Evolutionary conservation across 2,797 vertebrate genomes (phyloP), one percentile per base, ranked within the genome.

Genomic region (Cirrhinus molitorella): DNA sequence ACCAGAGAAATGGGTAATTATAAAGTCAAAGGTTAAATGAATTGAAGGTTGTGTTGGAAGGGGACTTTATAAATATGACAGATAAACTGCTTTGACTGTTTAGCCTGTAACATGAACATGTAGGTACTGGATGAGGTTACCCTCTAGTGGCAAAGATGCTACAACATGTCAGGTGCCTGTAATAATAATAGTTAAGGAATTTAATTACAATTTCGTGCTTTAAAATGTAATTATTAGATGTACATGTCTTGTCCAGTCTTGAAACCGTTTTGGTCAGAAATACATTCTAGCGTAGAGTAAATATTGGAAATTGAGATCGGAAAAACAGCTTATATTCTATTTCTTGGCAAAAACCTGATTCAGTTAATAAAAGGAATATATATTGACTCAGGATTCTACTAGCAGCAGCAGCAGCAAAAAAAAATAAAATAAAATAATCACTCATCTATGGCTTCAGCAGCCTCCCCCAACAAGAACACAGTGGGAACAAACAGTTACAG

Each of bases 111-210:
- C 25, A 45, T 59, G 37, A 47, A 31, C 31, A 34, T 53, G 57
- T 14, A 13, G 55, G 23, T 59, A 25, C 57, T 59, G 23, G 19
- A 40, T 55, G 77, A 85, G 28, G 43, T 28, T 40, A 37, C 65
- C 65, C 63, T 71, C 72, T 82, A 72, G 79, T 9, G 76, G 40
- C 57, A 65, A n/a, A 59, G 3, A 40, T 63, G 61, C 16, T 71
- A 25, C n/a, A 37, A 28, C 10, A 28, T 59, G 47, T 43, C 53
- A 78, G 31, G 53, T 45, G 67, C 25, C 40, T n/a, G n/a, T n/a
- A n/a, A n/a, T n/a, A n/a, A n/a, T n/a, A n/a, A n/a, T n/a, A n/a
- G n/a, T n/a, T n/a, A n/a, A n/a, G n/a, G n/a, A n/a, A n/a, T n/a
- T n/a, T n/a, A n/a, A n/a, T n/a, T n/a, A n/a, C n/a, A n/a, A n/a